These are phyloP conservation scores for Dipodomys merriami DNA, from an alignment of 2,113 vertebrate species.

Conservation along the genomic window DNA sequence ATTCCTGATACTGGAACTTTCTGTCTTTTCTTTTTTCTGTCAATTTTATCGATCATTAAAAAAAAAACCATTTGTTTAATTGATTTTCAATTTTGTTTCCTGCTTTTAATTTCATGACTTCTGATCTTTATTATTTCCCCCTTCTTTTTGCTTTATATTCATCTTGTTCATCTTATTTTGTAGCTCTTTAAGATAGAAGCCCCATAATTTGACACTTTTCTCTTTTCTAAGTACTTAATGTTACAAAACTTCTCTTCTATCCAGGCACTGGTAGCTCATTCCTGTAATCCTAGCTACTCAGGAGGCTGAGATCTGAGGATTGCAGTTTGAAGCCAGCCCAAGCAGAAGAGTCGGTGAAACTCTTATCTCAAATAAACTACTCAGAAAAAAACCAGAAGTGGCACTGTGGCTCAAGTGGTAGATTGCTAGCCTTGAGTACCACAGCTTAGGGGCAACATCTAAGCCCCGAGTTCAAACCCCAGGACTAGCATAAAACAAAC, in stretches of 20 bases:
- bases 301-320: too few species aligned
- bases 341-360: too few species aligned
- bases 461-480: too few species aligned
- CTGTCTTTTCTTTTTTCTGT: neutral
- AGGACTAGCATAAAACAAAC: too few species aligned
- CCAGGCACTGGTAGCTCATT: too few species aligned
- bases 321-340: too few species aligned
- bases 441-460: too few species aligned
- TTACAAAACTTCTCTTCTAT: neutral
- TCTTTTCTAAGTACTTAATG: neutral
- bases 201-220: neutral
- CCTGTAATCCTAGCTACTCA: too few species aligned
- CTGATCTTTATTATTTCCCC: conserved; percentile 1
- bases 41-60: conserved; percentile 13
- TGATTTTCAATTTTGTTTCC: conserved; percentile 44
- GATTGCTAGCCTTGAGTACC: too few species aligned
- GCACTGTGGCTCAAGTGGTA: too few species aligned
- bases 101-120: neutral
- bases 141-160: neutral
- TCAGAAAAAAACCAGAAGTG: too few species aligned
- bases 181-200: neutral
- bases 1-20: neutral
- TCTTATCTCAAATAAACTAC: too few species aligned
- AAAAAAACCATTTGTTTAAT: neutral
- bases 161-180: conserved; percentile 4